phyloP scores from a whole-genome alignment of 1,140 invertebrate genomes.

The Parasteatoda tepidariorum region DNA sequence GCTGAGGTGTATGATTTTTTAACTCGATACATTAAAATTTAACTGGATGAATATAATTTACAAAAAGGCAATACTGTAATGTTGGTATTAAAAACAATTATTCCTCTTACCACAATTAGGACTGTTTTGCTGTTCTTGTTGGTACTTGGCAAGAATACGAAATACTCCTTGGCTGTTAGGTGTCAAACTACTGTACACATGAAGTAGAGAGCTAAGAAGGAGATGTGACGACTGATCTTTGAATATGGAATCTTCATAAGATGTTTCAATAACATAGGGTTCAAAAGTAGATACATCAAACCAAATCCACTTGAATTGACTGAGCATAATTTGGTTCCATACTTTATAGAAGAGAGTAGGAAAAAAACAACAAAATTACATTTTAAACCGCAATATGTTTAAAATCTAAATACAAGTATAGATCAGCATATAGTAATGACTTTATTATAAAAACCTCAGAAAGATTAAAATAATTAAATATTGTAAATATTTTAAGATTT shows the following conservation, averaged over 20 bases:
- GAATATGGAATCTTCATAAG: conserved; percentile 86
- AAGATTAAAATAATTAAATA: too few species aligned
- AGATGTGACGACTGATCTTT: conserved; percentile 78
- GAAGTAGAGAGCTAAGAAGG: conserved; percentile 85
- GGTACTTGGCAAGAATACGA: conserved; percentile 73
- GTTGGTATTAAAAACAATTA: too few species aligned
- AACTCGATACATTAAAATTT: not conserved
- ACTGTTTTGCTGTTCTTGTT: conserved; percentile 39
- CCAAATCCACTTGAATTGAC: conserved; percentile 88
- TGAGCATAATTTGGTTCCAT: conserved; percentile 87
- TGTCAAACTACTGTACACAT: conserved; percentile 89
- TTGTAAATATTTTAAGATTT: too few species aligned
- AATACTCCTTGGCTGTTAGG: conserved; percentile 89
- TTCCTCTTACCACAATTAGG: conserved; percentile 21
- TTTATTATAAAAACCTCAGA: too few species aligned
- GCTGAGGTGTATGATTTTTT: not conserved
- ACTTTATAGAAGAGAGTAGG: conserved; percentile 73
- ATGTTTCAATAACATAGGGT: conserved; percentile 87
- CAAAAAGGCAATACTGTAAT: too few species aligned
- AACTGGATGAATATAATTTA: not conserved
- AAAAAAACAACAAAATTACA: conserved; percentile 29
- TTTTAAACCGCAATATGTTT: too few species aligned
- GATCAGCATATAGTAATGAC: too few species aligned
- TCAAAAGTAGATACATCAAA: conserved; percentile 84
- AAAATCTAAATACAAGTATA: too few species aligned